phyloP scores from a whole-genome alignment of 2,888 invertebrate genomes.

The Xanthostigma xanthostigma region DNA sequence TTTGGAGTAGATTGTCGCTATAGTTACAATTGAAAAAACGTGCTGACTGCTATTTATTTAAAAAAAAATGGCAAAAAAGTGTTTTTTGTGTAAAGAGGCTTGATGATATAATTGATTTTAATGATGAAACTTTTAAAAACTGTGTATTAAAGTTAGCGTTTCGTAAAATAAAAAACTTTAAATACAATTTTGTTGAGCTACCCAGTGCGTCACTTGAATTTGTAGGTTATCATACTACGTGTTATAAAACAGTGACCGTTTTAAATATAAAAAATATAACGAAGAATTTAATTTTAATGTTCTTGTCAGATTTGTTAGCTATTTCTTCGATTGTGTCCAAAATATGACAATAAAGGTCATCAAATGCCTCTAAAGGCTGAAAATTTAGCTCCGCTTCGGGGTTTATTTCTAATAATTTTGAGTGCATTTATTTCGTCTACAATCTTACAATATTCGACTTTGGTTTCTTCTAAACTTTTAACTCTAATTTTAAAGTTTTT shows the following conservation, averaged over 20 bases:
- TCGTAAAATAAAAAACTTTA: conserved; percentile 11
- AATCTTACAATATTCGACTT: too few relatives aligned
- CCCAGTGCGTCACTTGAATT: conserved; percentile 10
- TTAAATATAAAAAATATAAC: conserved; percentile 10
- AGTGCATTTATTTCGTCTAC: too few relatives aligned
- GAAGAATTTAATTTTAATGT: conserved; percentile 11
- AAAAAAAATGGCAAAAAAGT: neutral
- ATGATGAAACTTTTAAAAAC: conserved; percentile 4
- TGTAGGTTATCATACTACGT: conserved; percentile 11
- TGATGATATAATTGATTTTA: conserved; percentile 8
- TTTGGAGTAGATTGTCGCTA: conserved; percentile 2
- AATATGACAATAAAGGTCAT: too few relatives aligned
- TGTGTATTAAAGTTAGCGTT: conserved; percentile 2
- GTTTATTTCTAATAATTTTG: too few relatives aligned
- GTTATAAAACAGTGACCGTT: conserved; percentile 11
- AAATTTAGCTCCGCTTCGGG: too few relatives aligned
- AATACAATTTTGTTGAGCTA: conserved; percentile 3
- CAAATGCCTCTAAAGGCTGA: too few relatives aligned
- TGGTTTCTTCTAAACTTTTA: too few relatives aligned
- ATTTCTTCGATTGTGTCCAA: too few relatives aligned
- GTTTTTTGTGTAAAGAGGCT: neutral
- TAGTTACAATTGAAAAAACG: neutral
- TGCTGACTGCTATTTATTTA: neutral
- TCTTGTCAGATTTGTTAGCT: too few relatives aligned
- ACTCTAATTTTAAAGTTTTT: too few relatives aligned